phyloP scores from a whole-genome alignment of 2,113 vertebrate species.

The Morone saxatilis region DNA sequence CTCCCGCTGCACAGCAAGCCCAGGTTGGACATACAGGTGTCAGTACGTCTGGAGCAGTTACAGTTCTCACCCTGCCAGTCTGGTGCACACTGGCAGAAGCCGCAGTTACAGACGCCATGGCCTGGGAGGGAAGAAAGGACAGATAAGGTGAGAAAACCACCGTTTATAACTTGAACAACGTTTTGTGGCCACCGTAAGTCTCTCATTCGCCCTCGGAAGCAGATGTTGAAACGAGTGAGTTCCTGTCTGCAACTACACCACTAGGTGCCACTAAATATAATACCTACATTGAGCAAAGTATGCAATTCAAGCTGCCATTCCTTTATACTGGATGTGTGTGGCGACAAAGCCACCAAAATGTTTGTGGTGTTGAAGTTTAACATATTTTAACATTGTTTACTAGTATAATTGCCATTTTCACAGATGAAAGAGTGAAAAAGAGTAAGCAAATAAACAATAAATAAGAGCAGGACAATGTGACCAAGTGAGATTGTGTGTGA shows the following conservation, averaged over 20 bases:
- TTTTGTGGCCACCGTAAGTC: too few relatives aligned
- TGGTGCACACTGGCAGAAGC: conserved; percentile 92
- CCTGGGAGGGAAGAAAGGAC: conserved; percentile 80
- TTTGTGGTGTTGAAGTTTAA: not conserved
- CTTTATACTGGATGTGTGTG: not conserved
- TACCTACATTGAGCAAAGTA: not conserved
- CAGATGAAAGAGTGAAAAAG: too few relatives aligned
- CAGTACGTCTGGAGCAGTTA: conserved; percentile 94
- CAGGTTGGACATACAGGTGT: conserved; percentile 93
- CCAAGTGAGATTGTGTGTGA: not conserved
- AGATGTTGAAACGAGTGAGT: too few relatives aligned
- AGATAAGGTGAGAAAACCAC: not conserved
- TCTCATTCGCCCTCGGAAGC: too few relatives aligned
- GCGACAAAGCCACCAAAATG: not conserved
- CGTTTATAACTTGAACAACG: too few relatives aligned
- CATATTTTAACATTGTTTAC: not conserved
- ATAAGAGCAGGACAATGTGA: not conserved
- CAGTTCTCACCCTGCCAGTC: conserved; percentile 97
- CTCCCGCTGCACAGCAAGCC: conserved; percentile 94
- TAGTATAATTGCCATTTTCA: not conserved
- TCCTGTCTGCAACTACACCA: too few relatives aligned
- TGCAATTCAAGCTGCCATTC: not conserved
- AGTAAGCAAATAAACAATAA: not conserved
- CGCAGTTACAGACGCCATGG: conserved; percentile 93
- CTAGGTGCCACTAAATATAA: too few relatives aligned